These are phyloP conservation scores for Metacarcinus magister DNA, from an alignment of 2,888 invertebrate genomes.

Conservation along the genomic window DNA sequence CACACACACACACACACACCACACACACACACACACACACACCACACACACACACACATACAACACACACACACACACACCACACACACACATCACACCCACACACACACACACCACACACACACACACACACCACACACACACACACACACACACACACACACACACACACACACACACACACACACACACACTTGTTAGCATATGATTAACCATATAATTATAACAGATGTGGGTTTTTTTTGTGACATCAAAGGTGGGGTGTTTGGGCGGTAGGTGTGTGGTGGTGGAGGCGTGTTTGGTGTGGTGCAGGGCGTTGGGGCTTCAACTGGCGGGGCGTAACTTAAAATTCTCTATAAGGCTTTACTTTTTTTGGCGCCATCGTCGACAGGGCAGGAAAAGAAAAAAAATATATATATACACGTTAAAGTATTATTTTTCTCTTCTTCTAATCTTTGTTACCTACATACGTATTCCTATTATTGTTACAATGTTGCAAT, in stretches of 20 bases:
- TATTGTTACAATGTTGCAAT: too few species aligned
- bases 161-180: too few species aligned
- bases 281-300: not conserved
- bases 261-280: not conserved
- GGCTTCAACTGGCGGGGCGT: not conserved
- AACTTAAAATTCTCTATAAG: not conserved
- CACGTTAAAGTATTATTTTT: not conserved
- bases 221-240: not conserved
- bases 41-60: too few species aligned
- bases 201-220: too few species aligned
- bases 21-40: too few species aligned
- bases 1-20: not conserved
- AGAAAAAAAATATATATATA: too few species aligned
- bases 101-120: too few species aligned
- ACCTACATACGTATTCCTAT: not conserved
- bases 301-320: not conserved
- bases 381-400: not conserved
- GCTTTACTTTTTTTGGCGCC: not conserved
- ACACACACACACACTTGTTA: too few species aligned
- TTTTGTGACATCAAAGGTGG: not conserved
- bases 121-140: too few species aligned
- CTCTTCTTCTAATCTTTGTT: not conserved
- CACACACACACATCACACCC: too few species aligned
- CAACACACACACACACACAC: too few species aligned
- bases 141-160: too few species aligned